Base-by-base conservation (phyloP, 2,888 invertebrate species). In the Polymixis lichenea region DNA sequence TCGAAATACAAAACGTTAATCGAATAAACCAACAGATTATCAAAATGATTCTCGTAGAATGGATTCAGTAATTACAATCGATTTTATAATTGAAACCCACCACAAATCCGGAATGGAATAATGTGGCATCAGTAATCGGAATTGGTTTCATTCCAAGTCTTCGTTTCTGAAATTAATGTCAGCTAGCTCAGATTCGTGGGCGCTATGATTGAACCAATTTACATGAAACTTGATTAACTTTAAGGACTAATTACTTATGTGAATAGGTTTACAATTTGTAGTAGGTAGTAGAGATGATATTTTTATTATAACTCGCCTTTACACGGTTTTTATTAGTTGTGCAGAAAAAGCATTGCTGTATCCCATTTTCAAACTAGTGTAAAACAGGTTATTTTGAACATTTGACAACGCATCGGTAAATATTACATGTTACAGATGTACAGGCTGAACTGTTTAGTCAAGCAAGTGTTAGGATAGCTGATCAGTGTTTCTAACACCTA, bases 71-170 rank as follows among this genome's bases (percentile, higher is more conserved):
- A 77, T 85, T 73, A 56, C 77, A 85, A 80, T 86, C 83, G 77
- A 80, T 74, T 69, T 61, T 75, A 73, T 80, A 72, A 85, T 86
- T 86, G 84, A 75, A 86, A 81, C 25, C 72, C 49, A 75, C 78
- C 76, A 58, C 51, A 22, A 61, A 77, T 77, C 60, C 56, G 65
- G 49, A 67, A 73, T 84, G 25, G 25, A 74, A 85, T 78, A 58
- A 81, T 65, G 53, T 64, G 65, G 61, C 56, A 62, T 78, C 75
- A 64, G 74, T 86, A 72, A 75, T 75, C 78, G 61, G 38, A 76
- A 85, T 78, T 81, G 78, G 70, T 83, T 80, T 75, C 46, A 77
- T 84, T 84, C 15, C 43, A 72, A 77, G 66, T 66, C 56, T 75
- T 69, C 32, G 65, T 9, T 61, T 73, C 60, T 69, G 56, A 71